These are phyloP conservation scores for Polypedilum vanderplanki DNA, from an alignment of 1,140 invertebrate species.

Conservation along the genomic window DNA sequence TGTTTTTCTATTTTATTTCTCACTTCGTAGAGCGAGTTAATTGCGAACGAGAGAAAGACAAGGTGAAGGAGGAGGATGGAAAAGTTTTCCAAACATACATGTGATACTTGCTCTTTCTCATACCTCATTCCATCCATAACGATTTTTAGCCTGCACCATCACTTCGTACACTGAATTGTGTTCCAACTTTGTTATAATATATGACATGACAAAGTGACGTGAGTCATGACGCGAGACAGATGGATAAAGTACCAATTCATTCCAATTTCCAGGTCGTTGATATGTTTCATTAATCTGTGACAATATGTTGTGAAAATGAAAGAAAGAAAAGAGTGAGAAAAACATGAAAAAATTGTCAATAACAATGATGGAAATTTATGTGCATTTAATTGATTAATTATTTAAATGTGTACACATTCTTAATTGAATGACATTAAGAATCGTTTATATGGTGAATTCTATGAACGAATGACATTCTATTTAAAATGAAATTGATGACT, in stretches of 20 bases:
- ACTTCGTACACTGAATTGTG: conserved; percentile 57
- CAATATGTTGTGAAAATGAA: not conserved
- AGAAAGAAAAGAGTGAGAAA: not conserved
- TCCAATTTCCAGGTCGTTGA: conserved; percentile 49
- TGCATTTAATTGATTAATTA: conserved; percentile 30
- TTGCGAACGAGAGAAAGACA: not conserved
- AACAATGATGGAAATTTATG: not conserved
- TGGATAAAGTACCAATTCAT: conserved; percentile 45
- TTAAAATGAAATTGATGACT: no score
- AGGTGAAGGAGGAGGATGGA: not conserved
- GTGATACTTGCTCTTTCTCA: conserved; percentile 15
- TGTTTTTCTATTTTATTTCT: not conserved
- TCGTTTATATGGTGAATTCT: conserved; percentile 8
- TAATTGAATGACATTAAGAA: conserved; percentile 30
- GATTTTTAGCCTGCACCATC: conserved; percentile 56
- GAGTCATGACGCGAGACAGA: conserved; percentile 39
- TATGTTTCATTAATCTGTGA: conserved; percentile 49
- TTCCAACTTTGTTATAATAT: conserved; percentile 49
- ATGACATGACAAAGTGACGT: conserved; percentile 45
- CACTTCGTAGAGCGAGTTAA: not conserved
- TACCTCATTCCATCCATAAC: conserved; percentile 58
- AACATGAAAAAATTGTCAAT: not conserved
- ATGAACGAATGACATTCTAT: no score
- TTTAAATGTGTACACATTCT: conserved; percentile 30
- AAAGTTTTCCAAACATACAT: conserved; percentile 32